These are phyloP conservation scores for Drosophila flavopinicola DNA, from an alignment of 2,888 invertebrate species.

Conservation along the genomic window DNA sequence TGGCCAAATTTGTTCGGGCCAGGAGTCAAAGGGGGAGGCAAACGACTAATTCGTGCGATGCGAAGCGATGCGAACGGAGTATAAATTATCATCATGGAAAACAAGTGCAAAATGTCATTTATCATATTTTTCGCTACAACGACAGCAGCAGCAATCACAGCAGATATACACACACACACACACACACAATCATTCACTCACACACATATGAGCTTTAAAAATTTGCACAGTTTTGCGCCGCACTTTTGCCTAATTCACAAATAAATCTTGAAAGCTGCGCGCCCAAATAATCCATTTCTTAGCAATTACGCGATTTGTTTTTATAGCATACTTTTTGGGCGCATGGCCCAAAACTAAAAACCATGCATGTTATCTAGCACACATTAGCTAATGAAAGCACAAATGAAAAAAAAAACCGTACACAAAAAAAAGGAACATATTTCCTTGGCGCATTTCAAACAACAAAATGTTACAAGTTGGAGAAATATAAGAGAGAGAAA, in stretches of 20 bases:
- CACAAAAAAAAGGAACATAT: conserved; percentile 18
- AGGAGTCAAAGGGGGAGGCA: not conserved
- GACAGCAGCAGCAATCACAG: conserved; percentile 53
- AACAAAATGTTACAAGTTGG: conserved; percentile 52
- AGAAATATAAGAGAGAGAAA: conserved; percentile 20
- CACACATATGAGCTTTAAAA: conserved; percentile 5
- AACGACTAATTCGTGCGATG: conserved; percentile 71
- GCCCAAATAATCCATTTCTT: conserved; percentile 39
- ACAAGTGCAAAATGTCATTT: conserved; percentile 81
- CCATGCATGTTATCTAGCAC: conserved; percentile 52
- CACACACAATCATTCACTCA: conserved; percentile 2
- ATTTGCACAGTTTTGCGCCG: conserved; percentile 15
- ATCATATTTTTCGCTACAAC: conserved; percentile 71
- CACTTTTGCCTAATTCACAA: conserved; percentile 39
- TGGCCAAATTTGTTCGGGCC: conserved; percentile 46
- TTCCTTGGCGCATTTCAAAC: conserved; percentile 38
- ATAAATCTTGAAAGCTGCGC: conserved; percentile 33
- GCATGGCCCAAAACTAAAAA: conserved; percentile 3
- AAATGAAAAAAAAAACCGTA: conserved; percentile 13
- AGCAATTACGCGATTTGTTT: conserved; percentile 50
- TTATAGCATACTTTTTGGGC: conserved; percentile 40
- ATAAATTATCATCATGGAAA: conserved; percentile 79
- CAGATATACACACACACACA: conserved; percentile 24
- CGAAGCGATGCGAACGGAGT: conserved; percentile 65
- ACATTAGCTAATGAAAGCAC: conserved; percentile 60